Percentiles rank a stretch among this genome's conserved stretches.
Evolutionary conservation across 2,113 vertebrate species (phyloP).

Genomic region (Regulus satrapa): DNA sequence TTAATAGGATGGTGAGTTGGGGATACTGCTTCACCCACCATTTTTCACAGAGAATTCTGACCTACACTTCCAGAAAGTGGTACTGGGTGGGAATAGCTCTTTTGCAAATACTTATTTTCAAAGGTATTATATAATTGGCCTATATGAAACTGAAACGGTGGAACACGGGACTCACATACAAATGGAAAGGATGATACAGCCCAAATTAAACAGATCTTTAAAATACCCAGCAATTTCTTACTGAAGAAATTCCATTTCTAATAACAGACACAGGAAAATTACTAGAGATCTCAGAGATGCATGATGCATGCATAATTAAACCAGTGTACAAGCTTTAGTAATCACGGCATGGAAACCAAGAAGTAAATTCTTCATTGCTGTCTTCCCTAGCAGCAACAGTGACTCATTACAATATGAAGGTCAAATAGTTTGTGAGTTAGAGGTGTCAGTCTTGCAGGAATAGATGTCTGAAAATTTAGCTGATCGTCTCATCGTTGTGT

Average conservation of each 20-base stretch:
- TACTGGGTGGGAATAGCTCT: not conserved
- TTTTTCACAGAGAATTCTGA: not conserved
- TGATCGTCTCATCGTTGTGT: not conserved
- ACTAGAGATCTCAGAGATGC: not conserved
- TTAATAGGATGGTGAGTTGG: not conserved
- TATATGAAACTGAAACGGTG: not conserved
- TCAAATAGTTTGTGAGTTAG: not conserved
- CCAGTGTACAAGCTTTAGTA: not conserved
- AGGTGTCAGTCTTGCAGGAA: not conserved
- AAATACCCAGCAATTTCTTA: not conserved
- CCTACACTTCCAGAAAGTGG: not conserved
- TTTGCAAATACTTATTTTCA: not conserved
- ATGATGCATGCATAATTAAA: not conserved
- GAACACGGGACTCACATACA: not conserved
- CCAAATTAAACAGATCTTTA: not conserved
- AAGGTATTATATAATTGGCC: not conserved
- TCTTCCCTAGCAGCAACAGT: not conserved
- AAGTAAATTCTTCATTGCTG: not conserved
- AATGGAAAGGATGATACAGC: not conserved
- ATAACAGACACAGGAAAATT: not conserved
- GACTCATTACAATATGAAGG: not conserved
- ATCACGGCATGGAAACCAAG: not conserved
- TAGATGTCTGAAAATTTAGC: not conserved
- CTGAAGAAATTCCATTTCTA: not conserved
- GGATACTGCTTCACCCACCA: accelerated